A percentile compares a stretch with the other conserved stretches of the same genome.
Evolutionary conservation across 1,140 invertebrate genomes (phyloP).

Genomic region (Mamestra configurata): DNA sequence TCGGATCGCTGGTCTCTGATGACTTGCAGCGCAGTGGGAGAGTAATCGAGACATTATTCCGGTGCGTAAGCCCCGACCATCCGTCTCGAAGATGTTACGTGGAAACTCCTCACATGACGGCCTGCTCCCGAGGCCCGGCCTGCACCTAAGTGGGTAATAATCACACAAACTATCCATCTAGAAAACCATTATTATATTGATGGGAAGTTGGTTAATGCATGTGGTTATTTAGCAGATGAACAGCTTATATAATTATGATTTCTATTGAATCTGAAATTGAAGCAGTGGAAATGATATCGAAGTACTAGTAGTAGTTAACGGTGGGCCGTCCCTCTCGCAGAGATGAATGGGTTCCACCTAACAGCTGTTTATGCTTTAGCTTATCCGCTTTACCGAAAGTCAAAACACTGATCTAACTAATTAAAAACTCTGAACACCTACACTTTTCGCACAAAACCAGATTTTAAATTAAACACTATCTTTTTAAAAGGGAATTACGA

Average conservation of each 20-base stretch:
- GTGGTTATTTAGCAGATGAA: too few species aligned
- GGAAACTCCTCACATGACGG: constrained; percentile 70
- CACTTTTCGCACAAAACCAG: background rate
- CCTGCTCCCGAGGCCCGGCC: constrained; percentile 19
- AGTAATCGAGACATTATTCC: constrained; percentile 78
- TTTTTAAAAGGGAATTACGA: constrained; percentile 31
- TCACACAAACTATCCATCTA: constrained; percentile 27
- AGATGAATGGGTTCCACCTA: too few species aligned
- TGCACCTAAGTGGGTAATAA: constrained; percentile 47
- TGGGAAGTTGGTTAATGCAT: background rate
- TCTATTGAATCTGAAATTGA: too few species aligned
- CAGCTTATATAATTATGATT: too few species aligned
- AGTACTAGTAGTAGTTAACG: too few species aligned
- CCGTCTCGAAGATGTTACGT: constrained; percentile 63
- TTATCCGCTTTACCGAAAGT: background rate
- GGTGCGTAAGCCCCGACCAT: constrained; percentile 67
- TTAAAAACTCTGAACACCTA: background rate
- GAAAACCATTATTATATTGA: constrained; percentile 18
- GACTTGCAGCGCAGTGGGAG: constrained; percentile 44
- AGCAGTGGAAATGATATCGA: too few species aligned
- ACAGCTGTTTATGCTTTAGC: background rate
- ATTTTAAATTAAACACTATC: constrained; percentile 16
- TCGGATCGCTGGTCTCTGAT: constrained; percentile 39
- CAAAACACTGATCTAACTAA: background rate
- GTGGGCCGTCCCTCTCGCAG: too few species aligned